A percentile compares a stretch with the other conserved stretches of the same genome.
phyloP scores from a whole-genome alignment of 2,113 vertebrate genomes.

The Silurus asotus region DNA sequence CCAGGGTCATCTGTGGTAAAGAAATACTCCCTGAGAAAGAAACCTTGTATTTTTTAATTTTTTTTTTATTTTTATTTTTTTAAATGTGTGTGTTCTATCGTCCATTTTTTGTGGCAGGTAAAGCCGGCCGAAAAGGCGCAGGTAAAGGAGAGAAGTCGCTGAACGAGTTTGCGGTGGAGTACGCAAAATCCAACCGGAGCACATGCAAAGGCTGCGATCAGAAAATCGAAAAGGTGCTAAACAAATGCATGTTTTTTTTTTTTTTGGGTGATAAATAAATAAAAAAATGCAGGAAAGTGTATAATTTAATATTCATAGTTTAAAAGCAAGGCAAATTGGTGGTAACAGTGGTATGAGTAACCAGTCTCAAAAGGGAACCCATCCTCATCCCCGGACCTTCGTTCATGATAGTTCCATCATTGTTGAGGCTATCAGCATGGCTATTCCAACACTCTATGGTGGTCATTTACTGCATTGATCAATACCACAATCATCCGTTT shows the following conservation, averaged over 20 bases:
- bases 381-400: no score
- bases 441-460: no score
- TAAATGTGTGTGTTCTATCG: not conserved
- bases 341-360: no score
- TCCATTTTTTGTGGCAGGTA: constrained; percentile 61
- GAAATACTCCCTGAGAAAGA: no score
- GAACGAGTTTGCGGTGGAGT: constrained; percentile 90
- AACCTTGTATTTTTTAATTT: no score
- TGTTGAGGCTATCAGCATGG: no score
- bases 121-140: constrained; percentile 75
- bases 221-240: constrained; percentile 93
- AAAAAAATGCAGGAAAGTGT: not conserved
- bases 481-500: not conserved
- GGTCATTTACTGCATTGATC: no score
- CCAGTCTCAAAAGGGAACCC: no score
- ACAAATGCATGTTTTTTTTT: not conserved
- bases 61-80: no score
- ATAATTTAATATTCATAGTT: not conserved
- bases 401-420: no score
- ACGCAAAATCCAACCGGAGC: constrained; percentile 96
- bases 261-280: not conserved
- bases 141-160: constrained; percentile 83
- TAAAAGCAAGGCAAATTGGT: no score
- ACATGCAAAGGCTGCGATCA: constrained; percentile 93
- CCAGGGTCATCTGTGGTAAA: no score